Evolutionary conservation across 2,888 invertebrate species (phyloP), one percentile per base, ranked within the genome.

Genomic region (Morpho helenor): DNA sequence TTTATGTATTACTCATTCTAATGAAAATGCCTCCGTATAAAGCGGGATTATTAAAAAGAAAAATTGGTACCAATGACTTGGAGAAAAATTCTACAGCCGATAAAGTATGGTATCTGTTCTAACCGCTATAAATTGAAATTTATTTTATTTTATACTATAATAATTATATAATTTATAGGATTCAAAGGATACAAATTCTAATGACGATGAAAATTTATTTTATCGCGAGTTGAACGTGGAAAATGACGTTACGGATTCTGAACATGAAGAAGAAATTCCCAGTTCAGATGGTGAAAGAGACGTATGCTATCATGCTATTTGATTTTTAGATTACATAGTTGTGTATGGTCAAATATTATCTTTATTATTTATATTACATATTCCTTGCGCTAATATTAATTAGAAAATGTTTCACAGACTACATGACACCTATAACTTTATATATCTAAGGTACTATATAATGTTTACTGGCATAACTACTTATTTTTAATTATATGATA

Each of bases 221-320:
- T 69, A 62, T 5, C 81, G 81, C 8, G 74, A 75, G 16, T 59
- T 88, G 54, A 76, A 82, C 40, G 71, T 65, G 1, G 78, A 69
- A 0, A 77, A 70, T 2, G 88, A 87, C 52, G 76, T 73, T 2
- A 79, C 86, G 1, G 87, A 88, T 67, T 85, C 88, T 0, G 88
- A 88, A 56, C 74, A 73, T n/a, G 87, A 84, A 55, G 91, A 83
- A 45, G 90, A 88, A 62, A 71, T 73, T n/a, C 82, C 79, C 8
- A 73, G 73, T 9, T 84, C 89, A 6, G 84, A 91, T 53, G 77
- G 78, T 23, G 86, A 90, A 70, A 76, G 74, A 67, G 91, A 91
- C 71, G 92, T 91, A 65, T 85, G 67, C 64, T 7, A 44, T 16
- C 16, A 16, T 16, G 31, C 31, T 31, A 31, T 31, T 31, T 31